phyloP scores from a whole-genome alignment of 2,888 invertebrate species.

The Mechanitis messenoides region DNA sequence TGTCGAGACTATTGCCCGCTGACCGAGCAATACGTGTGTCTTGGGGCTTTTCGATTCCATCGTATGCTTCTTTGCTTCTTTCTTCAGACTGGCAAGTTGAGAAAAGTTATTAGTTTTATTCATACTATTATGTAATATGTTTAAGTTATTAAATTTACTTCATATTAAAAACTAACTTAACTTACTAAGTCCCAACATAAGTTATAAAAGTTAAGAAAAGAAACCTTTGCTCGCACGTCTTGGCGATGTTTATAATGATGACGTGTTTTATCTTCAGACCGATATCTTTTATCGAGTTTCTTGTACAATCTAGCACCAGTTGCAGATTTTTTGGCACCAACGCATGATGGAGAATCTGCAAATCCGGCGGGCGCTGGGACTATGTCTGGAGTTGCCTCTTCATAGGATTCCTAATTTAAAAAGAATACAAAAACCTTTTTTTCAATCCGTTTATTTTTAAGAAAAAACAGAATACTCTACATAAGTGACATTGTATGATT shows the following conservation, averaged over 20 bases:
- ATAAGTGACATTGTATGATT: no score
- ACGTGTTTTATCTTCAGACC: slow-evolving; percentile 85
- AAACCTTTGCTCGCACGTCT: slow-evolving; percentile 87
- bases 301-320: slow-evolving; percentile 81
- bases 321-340: slow-evolving; percentile 52
- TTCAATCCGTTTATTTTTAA: no score
- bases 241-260: slow-evolving; percentile 81
- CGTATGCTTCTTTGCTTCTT: slow-evolving; percentile 80
- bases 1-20: slow-evolving; percentile 83
- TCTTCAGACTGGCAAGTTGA: slow-evolving; percentile 79
- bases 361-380: slow-evolving; percentile 93
- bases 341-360: slow-evolving; percentile 85
- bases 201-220: neutral
- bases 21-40: slow-evolving; percentile 79
- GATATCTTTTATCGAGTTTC: slow-evolving; percentile 85
- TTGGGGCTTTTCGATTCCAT: slow-evolving; percentile 68
- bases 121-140: no score
- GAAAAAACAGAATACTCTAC: no score
- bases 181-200: no score
- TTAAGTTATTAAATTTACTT: no score
- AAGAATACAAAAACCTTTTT: slow-evolving; percentile 11
- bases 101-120: no score
- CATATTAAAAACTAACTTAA: no score
- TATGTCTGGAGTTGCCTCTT: slow-evolving; percentile 80
- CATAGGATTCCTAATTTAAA: slow-evolving; percentile 59